phyloP scores from a whole-genome alignment of 2,113 vertebrate genomes.

The Pseudopodoces humilis region DNA sequence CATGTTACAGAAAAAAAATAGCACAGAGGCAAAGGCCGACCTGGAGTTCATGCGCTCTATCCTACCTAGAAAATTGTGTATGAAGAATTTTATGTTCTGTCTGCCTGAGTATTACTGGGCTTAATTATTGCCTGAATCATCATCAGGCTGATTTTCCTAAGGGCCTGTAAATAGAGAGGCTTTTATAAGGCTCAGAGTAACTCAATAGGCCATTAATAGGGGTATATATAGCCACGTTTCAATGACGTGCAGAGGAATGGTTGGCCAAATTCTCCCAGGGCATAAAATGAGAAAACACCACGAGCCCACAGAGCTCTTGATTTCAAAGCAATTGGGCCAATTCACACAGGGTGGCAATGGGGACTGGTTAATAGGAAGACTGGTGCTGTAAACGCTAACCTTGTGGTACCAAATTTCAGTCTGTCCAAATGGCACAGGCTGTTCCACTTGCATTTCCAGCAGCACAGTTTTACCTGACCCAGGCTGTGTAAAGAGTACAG shows the following conservation, averaged over 20 bases:
- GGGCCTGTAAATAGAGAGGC: background rate
- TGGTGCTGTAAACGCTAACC: constrained; percentile 18
- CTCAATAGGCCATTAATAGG: background rate
- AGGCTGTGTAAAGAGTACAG: background rate
- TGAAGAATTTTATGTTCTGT: background rate
- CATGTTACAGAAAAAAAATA: constrained; percentile 44
- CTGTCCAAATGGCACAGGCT: background rate
- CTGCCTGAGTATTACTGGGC: background rate
- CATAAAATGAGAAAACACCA: background rate
- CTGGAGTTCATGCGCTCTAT: background rate
- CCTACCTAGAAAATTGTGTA: background rate
- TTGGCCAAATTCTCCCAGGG: background rate
- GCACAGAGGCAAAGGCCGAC: background rate
- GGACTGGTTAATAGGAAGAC: background rate
- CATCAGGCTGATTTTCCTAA: background rate
- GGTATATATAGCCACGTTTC: background rate
- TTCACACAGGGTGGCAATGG: background rate
- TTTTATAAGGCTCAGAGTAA: background rate
- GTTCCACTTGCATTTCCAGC: background rate
- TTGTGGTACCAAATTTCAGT: background rate
- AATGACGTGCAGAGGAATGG: background rate
- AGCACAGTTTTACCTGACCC: constrained; percentile 14
- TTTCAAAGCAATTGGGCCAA: constrained; percentile 19
- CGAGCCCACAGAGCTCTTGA: background rate
- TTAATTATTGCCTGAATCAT: background rate